Evolutionary conservation across 2,113 vertebrate genomes (phyloP).

Genomic region (Stomatorhinus ivindoensis): DNA sequence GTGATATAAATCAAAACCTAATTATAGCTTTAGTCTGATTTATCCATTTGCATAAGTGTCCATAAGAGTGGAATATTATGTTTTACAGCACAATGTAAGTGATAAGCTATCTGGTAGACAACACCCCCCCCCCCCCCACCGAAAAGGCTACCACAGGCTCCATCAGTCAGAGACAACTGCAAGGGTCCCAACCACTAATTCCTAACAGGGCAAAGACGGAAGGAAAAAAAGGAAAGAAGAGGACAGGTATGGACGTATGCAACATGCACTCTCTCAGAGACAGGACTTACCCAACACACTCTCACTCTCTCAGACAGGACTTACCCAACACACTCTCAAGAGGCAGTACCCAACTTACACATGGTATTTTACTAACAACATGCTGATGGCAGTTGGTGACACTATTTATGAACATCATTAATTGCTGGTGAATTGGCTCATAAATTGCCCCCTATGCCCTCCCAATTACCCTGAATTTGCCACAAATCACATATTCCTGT

Average conservation of each 20-base stretch:
- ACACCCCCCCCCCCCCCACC: background rate
- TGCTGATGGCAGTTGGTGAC: background rate
- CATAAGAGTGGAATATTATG: background rate
- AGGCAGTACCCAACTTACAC: background rate
- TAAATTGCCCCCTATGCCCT: background rate
- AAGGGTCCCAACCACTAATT: background rate
- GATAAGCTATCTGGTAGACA: background rate
- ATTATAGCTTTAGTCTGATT: background rate
- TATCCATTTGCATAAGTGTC: conserved; percentile 3
- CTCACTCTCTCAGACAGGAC: background rate
- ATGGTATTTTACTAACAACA: background rate
- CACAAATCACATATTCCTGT: background rate
- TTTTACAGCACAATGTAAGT: background rate
- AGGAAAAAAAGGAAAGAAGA: background rate
- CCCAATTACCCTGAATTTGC: background rate
- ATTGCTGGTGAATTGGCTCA: background rate
- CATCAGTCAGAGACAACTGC: background rate
- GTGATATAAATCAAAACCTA: background rate
- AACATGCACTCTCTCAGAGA: background rate
- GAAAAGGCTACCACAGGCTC: background rate
- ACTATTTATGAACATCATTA: background rate
- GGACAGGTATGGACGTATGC: background rate
- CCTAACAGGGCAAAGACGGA: background rate
- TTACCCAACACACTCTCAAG: background rate
- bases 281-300: background rate